Evolutionary conservation across 2,797 vertebrate species (phyloP), one percentile per base, ranked within the genome.

Genomic region (Sebastes taczanowskii): DNA sequence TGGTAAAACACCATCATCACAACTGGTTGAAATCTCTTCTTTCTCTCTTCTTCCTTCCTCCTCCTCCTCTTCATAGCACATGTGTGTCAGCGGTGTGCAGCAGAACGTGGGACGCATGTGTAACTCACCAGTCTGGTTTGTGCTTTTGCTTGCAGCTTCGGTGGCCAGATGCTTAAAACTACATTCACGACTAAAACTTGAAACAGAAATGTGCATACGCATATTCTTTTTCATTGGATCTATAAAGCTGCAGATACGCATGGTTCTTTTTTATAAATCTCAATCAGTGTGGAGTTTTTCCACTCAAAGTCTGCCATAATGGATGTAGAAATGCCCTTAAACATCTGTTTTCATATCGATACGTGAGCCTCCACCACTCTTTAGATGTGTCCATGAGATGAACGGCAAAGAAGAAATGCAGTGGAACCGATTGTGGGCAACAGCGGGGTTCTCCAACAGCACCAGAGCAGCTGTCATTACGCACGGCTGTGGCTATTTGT

Each of bases 71-170:
- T 88, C 60, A 63, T 4, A 27, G 18, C 46, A 58, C 29, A 18
- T 73, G 59, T 22, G 72, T 89, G 90, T 91, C 91, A 94, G 93
- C 91, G 94, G 90, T 94, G 81, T 94, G 92, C 95, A 92, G 96
- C 96, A 91, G 95, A 61, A 96, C 95, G 97, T 95, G 95, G 94
- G 95, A 95, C 13, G 96, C 97, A 97, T 97, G 96, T 94, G 95
- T 94, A 95, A 27, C 79, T 86, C 83, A 49, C 49, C 59, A 23
- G 59, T 38, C 67, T 29, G 85, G 71, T 73, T 63, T 88, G 78
- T 35, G 71, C 86, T 82, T 86, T 53, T 85, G 88, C 88, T 88
- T 86, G 64, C 66, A 83, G 85, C 78, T 80, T 88, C 11, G 27
- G 14, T 7, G 10, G 6, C 11, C 11, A 29, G 30, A 69, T 4